Evolutionary conservation across 2,113 vertebrate species (phyloP).

Genomic region (Pelvicachromis taeniatus): DNA sequence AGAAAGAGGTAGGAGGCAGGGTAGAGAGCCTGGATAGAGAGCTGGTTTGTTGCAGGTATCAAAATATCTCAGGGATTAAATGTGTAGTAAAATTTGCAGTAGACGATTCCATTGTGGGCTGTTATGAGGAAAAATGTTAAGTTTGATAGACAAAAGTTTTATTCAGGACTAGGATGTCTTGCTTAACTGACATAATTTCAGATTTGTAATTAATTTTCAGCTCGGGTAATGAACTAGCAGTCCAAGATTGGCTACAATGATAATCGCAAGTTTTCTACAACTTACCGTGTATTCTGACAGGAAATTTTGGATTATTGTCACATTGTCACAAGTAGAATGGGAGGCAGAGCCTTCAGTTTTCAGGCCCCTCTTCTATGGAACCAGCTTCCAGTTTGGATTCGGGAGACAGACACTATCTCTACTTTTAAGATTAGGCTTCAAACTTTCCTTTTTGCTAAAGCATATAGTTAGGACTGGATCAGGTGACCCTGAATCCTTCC

Average conservation of each 20-base stretch:
- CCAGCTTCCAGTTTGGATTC: too few relatives aligned
- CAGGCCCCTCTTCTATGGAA: too few relatives aligned
- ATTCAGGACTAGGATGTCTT: neutral
- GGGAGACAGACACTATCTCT: too few relatives aligned
- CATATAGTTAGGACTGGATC: too few relatives aligned
- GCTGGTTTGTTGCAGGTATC: neutral
- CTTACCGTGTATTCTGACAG: neutral
- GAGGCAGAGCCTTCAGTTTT: too few relatives aligned
- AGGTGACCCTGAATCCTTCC: too few relatives aligned
- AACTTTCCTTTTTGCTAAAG: too few relatives aligned
- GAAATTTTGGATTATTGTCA: too few relatives aligned
- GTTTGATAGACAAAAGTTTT: neutral
- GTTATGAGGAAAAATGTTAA: neutral
- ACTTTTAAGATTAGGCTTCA: too few relatives aligned
- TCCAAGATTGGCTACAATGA: neutral
- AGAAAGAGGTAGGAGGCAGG: accelerated
- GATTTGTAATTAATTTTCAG: neutral
- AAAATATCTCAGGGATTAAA: neutral
- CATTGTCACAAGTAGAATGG: too few relatives aligned
- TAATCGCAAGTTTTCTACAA: neutral
- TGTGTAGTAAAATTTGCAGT: neutral
- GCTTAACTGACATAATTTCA: neutral
- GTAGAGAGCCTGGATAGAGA: neutral
- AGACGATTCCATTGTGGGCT: neutral
- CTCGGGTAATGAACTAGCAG: neutral